A percentile compares a stretch with the other conserved stretches of the same genome.
Evolutionary conservation across 2,797 vertebrate species (phyloP).

Genomic region (Myotis daubentonii): DNA sequence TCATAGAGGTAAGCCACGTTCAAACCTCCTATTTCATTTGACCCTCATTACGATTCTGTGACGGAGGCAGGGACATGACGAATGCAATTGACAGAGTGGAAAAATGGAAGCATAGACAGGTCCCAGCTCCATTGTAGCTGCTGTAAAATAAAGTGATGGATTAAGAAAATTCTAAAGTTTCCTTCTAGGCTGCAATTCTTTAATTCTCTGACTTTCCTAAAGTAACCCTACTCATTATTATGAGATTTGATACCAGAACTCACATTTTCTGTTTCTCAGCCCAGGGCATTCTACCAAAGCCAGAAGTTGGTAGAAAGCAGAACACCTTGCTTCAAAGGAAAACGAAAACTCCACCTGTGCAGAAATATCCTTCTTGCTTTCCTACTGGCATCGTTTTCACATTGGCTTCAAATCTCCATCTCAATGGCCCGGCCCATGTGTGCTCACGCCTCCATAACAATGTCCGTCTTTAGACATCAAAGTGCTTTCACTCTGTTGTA

Average conservation of each 20-base stretch:
- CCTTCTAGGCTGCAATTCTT: neutral
- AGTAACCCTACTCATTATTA: neutral
- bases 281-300: neutral
- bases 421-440: neutral
- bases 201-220: neutral
- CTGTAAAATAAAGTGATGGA: neutral
- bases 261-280: constrained; percentile 20
- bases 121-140: neutral
- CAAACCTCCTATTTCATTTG: neutral
- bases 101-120: neutral
- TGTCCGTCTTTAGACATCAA: neutral
- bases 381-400: neutral
- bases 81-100: neutral
- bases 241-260: neutral
- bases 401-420: neutral
- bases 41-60: neutral
- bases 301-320: neutral
- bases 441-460: neutral
- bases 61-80: neutral
- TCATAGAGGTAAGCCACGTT: neutral
- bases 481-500: neutral
- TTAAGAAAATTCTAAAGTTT: neutral
- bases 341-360: neutral
- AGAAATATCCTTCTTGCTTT: neutral
- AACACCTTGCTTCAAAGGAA: neutral